Conservation (phyloP, 1,140 invertebrate genomes). For the Proctacanthus coquilletti region DNA sequence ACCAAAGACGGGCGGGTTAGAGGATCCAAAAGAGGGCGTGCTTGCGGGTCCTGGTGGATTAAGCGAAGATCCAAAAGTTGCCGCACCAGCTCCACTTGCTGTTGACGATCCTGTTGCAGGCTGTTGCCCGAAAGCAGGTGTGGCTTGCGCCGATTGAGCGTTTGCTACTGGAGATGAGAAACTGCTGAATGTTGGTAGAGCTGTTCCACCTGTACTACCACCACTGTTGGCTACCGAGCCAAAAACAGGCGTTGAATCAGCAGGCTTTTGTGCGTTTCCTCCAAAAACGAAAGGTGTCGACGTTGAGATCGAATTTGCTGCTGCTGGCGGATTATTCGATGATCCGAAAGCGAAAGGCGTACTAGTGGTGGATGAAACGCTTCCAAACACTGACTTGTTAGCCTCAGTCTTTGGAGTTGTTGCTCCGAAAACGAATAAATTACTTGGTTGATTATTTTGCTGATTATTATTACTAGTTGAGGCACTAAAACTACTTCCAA, state of each 20-base stretch:
- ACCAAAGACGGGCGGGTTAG: conserved; percentile 2
- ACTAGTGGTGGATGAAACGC: conserved; percentile 5
- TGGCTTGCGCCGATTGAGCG: neutral
- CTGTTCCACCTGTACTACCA: no score
- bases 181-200: conserved; percentile 2
- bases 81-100: conserved; percentile 1
- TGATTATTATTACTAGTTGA: neutral
- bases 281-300: conserved; percentile 2
- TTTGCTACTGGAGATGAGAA: conserved; percentile 7
- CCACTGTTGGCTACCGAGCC: conserved; percentile 4
- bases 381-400: conserved; percentile 4
- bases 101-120: neutral
- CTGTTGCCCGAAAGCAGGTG: conserved; percentile 7
- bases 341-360: neutral
- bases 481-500: conserved; percentile 3
- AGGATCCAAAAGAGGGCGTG: neutral
- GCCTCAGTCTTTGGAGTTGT: conserved; percentile 1
- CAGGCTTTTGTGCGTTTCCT: neutral
- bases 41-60: conserved; percentile 5
- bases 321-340: neutral
- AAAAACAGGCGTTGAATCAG: conserved; percentile 4
- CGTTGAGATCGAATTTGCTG: neutral
- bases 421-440: conserved; percentile 3
- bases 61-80: conserved; percentile 9
- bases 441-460: neutral